phyloP scores from a whole-genome alignment of 2,113 vertebrate species.

The Callopanchax toddi region DNA sequence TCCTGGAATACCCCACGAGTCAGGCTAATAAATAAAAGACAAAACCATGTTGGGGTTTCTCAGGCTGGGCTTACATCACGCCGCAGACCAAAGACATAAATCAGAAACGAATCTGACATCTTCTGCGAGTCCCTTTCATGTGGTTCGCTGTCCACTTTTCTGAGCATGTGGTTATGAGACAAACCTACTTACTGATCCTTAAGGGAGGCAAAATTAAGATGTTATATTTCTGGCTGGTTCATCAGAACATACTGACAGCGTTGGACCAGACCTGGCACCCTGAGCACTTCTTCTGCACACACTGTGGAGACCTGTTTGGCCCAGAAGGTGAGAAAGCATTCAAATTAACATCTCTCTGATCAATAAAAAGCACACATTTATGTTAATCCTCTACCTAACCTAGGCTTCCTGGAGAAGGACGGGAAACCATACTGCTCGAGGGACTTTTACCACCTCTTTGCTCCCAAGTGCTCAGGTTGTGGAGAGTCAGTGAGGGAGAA shows the following conservation, averaged over 20 bases:
- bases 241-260: slow-evolving; percentile 89
- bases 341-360: background rate
- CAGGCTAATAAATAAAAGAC: slow-evolving; percentile 24
- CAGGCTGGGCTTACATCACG: slow-evolving; percentile 10
- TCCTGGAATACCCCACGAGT: slow-evolving; percentile 10
- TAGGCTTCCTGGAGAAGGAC: slow-evolving; percentile 86
- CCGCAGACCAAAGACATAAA: slow-evolving; percentile 48
- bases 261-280: slow-evolving; percentile 93
- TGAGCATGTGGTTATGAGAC: slow-evolving; percentile 28
- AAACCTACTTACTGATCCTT: slow-evolving; percentile 13
- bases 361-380: background rate
- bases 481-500: slow-evolving; percentile 81
- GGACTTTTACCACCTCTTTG: slow-evolving; percentile 89
- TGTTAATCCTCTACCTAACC: background rate
- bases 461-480: slow-evolving; percentile 90
- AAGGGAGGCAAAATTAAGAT: slow-evolving; percentile 18
- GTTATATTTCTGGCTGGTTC: slow-evolving; percentile 35
- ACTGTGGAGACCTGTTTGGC: slow-evolving; percentile 87
- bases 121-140: slow-evolving; percentile 11
- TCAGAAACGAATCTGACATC: slow-evolving; percentile 33
- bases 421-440: slow-evolving; percentile 88
- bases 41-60: slow-evolving; percentile 34
- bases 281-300: slow-evolving; percentile 92
- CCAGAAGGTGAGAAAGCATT: slow-evolving; percentile 77
- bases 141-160: slow-evolving; percentile 13